Base-by-base conservation (phyloP, 2,113 vertebrate species). In the Oriolus oriolus region DNA sequence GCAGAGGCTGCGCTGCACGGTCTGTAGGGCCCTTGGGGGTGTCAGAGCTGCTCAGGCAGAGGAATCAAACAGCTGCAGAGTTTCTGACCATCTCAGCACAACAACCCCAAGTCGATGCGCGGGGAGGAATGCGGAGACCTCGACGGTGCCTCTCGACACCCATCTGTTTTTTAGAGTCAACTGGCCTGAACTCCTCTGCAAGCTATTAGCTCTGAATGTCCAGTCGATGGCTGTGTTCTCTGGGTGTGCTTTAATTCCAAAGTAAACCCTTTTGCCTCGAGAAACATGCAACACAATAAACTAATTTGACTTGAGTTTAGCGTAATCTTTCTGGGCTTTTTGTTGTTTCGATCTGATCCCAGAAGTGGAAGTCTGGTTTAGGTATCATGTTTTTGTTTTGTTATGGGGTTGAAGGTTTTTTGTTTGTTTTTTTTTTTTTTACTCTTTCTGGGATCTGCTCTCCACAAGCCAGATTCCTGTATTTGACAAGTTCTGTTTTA, bases 321-420 rank as follows among this genome's bases (percentile, higher is more conserved):
- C 75, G 90, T 96, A 97, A 97, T 97, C 95, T 97, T 96, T 88
- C 74, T 64, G 93, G 90, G 91, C 88, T 96, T 95, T 96, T 95
- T 82, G 57, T 85, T 90, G 84, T 96, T 97, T 97, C 97, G 90
- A 97, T 97, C 95, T 84, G 93, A 84, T 96, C 96, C 97, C 97
- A 96, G 93, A 88, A 94, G 96, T 90, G 78, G 92, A 97, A 97
- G 97, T 96, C 97, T 97, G 96, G 91, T 97, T 97, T 96, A 96
- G 93, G 95, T 92, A 96, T 87, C 0, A 31, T 94, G 93, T 33
- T 96, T 97, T 97, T 94, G 91, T 97, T 97, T 97, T 96, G 91
- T 82, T 97, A 95, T 49, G 84, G 80, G 86, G 76, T 81, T 93
- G 86, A 84, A 50, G 83, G 23, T 18, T 26, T 77, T 56, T 42